Conservation (phyloP, 30 jellyfish, hydroid and myxozoan species). For the Chrysaora quinquecirrha region DNA sequence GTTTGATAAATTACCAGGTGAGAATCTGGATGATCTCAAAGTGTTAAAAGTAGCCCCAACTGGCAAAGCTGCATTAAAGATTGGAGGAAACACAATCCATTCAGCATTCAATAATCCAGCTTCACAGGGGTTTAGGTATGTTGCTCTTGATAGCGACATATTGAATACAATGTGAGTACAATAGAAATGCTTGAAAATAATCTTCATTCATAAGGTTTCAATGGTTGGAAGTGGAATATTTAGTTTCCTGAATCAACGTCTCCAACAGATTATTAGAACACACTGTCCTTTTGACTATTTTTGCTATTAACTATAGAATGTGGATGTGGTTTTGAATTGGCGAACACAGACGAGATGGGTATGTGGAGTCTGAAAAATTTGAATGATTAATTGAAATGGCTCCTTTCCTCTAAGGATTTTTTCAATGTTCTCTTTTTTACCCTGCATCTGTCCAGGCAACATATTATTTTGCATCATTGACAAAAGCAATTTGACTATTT, state of each 20-base stretch:
- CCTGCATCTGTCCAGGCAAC: too few species aligned
- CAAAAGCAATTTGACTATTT: too few species aligned
- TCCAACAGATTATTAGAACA: slow-evolving; percentile 2
- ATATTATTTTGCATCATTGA: too few species aligned
- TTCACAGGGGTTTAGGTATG: neutral
- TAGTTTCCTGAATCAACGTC: neutral
- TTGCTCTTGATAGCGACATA: slow-evolving; percentile 9
- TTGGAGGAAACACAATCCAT: slow-evolving; percentile 24
- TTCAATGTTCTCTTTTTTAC: too few species aligned
- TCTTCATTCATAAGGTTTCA: slow-evolving; percentile 23
- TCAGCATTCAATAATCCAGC: slow-evolving; percentile 14
- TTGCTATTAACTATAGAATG: too few species aligned
- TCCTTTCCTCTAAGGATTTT: too few species aligned
- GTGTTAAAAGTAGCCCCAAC: slow-evolving; percentile 12
- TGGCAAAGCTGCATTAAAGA: slow-evolving; percentile 26
- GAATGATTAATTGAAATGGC: too few species aligned
- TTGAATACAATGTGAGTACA: neutral
- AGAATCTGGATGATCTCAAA: slow-evolving; percentile 14
- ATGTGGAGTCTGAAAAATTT: too few species aligned
- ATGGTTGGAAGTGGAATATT: slow-evolving; percentile 8
- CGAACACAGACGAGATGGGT: too few species aligned
- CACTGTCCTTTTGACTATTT: slow-evolving; percentile 13
- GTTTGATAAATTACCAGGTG: neutral
- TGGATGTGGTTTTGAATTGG: too few species aligned
- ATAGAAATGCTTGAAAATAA: neutral